A percentile compares a stretch with the other conserved stretches of the same genome.
Conservation (phyloP, 2,113 vertebrate species). For the Rhinolophus sinicus region DNA sequence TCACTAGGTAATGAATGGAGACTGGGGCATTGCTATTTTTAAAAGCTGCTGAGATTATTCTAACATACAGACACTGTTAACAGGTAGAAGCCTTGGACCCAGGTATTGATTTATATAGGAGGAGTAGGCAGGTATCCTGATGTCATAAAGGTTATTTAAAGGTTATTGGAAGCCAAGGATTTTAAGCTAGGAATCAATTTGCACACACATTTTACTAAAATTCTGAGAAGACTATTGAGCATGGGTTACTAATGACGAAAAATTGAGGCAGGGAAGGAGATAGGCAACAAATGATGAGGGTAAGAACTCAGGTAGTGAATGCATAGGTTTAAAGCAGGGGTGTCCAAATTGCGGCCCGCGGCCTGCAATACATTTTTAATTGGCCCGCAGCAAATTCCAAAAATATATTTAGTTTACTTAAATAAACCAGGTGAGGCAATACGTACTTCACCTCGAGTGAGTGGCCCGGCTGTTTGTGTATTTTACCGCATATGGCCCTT, state of each 20-base stretch:
- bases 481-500: too few relatives aligned
- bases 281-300: background rate
- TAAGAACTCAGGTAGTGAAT: background rate
- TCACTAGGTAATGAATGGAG: background rate
- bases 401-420: too few relatives aligned
- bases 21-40: background rate
- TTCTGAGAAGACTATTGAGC: background rate
- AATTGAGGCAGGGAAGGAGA: background rate
- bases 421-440: too few relatives aligned
- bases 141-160: background rate
- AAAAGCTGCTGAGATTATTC: background rate
- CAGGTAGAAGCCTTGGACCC: background rate
- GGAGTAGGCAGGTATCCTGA: background rate
- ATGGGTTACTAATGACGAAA: background rate
- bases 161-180: background rate
- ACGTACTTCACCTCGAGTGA: too few relatives aligned
- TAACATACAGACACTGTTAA: background rate
- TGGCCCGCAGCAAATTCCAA: too few relatives aligned
- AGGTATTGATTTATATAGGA: background rate
- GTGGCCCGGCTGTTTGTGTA: too few relatives aligned
- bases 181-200: background rate
- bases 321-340: background rate
- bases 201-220: background rate
- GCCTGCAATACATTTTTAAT: too few relatives aligned
- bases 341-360: too few relatives aligned